Evolutionary conservation across 2,113 vertebrate species (phyloP).

Genomic region (Forbesichthys agassizii): DNA sequence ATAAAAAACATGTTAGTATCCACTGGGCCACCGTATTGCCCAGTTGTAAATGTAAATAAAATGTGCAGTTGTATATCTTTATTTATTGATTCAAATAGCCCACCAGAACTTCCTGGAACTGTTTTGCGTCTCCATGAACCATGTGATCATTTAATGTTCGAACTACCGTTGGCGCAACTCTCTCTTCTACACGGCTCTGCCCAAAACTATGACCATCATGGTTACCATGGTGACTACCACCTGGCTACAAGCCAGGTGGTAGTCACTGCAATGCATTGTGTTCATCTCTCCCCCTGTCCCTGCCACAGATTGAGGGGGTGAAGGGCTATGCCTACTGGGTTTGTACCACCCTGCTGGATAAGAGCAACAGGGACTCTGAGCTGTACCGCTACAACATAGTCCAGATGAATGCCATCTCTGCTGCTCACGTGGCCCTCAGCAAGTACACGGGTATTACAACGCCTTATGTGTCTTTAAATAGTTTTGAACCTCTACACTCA

Average conservation of each 20-base stretch:
- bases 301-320: constrained; percentile 86
- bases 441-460: constrained; percentile 86
- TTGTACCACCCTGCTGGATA: constrained; percentile 89
- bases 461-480: not conserved
- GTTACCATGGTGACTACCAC: constrained; percentile 8
- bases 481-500: not conserved
- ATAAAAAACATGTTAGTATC: no score
- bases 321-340: constrained; percentile 96
- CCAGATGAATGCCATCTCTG: constrained; percentile 92
- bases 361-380: constrained; percentile 89
- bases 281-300: not conserved
- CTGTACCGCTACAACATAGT: constrained; percentile 92
- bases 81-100: no score
- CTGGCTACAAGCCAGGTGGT: not conserved
- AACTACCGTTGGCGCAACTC: no score
- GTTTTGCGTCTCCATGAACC: no score
- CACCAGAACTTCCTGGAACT: no score
- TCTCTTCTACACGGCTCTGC: not conserved
- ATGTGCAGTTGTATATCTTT: no score
- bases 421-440: constrained; percentile 88
- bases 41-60: no score
- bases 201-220: not conserved
- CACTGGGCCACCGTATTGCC: no score
- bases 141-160: no score
- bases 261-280: not conserved